Conservation (phyloP, 2,113 vertebrate species). For the Eira barbara region DNA sequence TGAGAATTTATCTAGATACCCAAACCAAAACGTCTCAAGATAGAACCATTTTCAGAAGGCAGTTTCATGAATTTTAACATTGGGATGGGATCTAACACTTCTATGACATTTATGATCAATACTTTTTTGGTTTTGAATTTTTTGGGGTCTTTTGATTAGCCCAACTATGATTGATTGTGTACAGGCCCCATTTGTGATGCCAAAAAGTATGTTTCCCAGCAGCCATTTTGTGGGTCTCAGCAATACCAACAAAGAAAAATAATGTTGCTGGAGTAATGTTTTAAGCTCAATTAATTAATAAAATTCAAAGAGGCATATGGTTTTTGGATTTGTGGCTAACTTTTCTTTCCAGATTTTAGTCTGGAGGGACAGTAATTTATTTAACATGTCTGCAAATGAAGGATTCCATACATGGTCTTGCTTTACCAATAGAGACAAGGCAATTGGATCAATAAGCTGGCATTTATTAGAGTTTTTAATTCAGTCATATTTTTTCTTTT, state of each 20-base stretch:
- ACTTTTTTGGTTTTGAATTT: not conserved
- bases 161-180: not conserved
- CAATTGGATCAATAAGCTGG: not conserved
- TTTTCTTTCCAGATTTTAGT: constrained; percentile 34
- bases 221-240: not conserved
- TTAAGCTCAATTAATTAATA: constrained; percentile 7
- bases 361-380: not conserved
- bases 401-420: not conserved
- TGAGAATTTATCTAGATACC: not conserved
- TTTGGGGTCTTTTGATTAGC: not conserved
- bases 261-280: not conserved
- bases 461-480: not conserved
- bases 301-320: not conserved
- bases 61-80: not conserved
- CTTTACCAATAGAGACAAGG: not conserved
- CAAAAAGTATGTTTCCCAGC: not conserved
- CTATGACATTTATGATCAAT: not conserved
- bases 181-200: not conserved
- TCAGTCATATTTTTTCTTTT: not conserved
- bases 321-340: not conserved
- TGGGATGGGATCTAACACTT: not conserved
- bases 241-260: not conserved
- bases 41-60: not conserved
- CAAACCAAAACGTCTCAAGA: not conserved
- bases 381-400: constrained; percentile 27